Evolutionary conservation across 2,797 vertebrate species (phyloP).

Genomic region (Esox masquinongy): DNA sequence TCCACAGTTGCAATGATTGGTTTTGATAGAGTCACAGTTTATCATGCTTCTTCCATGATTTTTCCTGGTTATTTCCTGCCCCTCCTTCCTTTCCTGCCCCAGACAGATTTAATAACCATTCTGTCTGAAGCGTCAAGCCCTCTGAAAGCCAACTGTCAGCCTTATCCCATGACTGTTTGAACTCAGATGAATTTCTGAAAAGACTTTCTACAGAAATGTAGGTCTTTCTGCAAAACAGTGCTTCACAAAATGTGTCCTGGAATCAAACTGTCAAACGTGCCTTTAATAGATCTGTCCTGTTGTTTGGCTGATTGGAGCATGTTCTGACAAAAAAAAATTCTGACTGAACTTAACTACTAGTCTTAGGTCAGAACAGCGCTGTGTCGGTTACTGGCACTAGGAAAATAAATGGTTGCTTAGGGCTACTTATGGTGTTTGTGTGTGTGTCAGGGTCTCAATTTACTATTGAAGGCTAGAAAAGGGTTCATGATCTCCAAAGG

Average conservation of each 20-base stretch:
- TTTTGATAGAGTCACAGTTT: slow-evolving; percentile 1
- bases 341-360: no score
- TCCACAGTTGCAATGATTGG: background rate
- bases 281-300: background rate
- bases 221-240: background rate
- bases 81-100: background rate
- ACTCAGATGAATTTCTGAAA: slow-evolving; percentile 2
- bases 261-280: background rate
- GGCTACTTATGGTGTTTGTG: no score
- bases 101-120: slow-evolving; percentile 7
- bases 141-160: slow-evolving; percentile 27
- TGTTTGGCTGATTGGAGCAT: background rate
- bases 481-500: no score
- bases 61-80: background rate
- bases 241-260: background rate
- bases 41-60: background rate
- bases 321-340: no score
- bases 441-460: no score
- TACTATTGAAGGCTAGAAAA: no score
- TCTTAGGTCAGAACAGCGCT: no score
- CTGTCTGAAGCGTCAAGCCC: slow-evolving; percentile 22
- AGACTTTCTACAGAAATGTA: background rate
- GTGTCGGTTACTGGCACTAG: no score
- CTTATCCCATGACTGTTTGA: slow-evolving; percentile 13
- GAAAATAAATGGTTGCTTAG: no score